Percentiles rank a stretch among this genome's conserved stretches.
phyloP scores from a whole-genome alignment of 2,888 invertebrate species.

The Ellobium chinense region DNA sequence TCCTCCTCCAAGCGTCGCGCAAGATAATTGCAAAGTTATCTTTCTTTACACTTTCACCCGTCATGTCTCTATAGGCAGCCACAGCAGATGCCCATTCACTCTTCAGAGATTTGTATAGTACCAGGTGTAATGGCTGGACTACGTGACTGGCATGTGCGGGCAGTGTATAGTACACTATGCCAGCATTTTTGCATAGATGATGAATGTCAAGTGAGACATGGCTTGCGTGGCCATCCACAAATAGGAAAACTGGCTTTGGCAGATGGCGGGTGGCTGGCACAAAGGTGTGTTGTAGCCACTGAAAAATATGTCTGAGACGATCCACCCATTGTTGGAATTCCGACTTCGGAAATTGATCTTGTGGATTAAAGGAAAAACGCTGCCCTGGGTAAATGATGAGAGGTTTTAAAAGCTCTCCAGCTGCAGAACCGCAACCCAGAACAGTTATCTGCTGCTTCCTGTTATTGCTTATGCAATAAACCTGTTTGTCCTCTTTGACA shows the following conservation, averaged over 20 bases:
- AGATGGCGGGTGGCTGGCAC: neutral
- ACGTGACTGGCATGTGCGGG: constrained; percentile 4
- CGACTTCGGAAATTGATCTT: neutral
- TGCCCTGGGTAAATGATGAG: neutral
- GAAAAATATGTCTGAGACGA: neutral
- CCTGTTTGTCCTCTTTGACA: neutral
- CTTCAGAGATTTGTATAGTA: constrained; percentile 4
- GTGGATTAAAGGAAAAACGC: neutral
- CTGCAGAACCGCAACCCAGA: constrained; percentile 2
- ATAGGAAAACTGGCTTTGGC: neutral
- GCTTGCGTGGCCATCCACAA: constrained; percentile 5
- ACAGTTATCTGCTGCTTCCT: constrained; percentile 1
- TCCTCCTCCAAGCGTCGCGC: constrained; percentile 11
- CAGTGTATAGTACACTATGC: neutral
- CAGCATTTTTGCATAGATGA: neutral
- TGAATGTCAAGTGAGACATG: neutral
- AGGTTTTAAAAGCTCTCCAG: constrained; percentile 9
- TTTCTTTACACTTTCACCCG: neutral
- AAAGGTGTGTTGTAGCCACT: constrained; percentile 21
- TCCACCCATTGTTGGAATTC: too few species aligned
- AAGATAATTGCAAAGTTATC: neutral
- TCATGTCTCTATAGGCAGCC: neutral
- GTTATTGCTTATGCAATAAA: neutral
- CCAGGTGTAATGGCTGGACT: constrained; percentile 11
- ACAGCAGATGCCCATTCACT: neutral